A percentile compares a stretch with the other conserved stretches of the same genome.
phyloP scores from a whole-genome alignment of 1,140 invertebrate species.

The Lepidurus packardi region DNA sequence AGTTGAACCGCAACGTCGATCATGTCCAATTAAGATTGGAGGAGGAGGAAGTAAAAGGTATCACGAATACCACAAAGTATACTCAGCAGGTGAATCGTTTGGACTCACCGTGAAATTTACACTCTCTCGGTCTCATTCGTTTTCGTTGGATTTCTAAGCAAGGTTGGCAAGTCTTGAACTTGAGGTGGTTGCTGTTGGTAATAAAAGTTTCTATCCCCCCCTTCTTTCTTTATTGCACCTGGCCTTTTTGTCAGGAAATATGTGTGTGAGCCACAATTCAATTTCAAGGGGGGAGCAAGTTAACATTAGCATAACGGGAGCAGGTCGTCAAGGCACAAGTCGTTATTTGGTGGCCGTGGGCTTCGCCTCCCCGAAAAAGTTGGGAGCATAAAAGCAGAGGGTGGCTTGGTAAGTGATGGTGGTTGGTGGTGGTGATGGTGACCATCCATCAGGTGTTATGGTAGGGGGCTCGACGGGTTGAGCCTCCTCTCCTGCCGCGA shows the following conservation, averaged over 20 bases:
- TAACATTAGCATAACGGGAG: constrained; percentile 13
- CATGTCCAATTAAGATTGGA: constrained; percentile 10
- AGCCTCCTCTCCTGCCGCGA: constrained; percentile 11
- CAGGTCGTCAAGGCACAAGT: constrained; percentile 9
- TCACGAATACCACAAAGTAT: neutral
- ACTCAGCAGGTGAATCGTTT: constrained; percentile 1
- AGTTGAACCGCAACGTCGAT: neutral
- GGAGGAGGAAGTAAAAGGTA: neutral
- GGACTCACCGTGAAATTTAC: neutral
- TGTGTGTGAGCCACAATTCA: neutral
- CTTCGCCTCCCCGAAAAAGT: neutral
- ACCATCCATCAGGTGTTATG: constrained; percentile 21
- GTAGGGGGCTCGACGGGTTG: constrained; percentile 20
- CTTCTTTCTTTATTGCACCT: neutral
- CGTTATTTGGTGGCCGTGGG: neutral
- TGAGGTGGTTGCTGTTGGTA: neutral
- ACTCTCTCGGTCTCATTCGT: neutral
- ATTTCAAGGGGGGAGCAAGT: neutral
- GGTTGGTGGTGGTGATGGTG: constrained; percentile 13
- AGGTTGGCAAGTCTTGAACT: neutral
- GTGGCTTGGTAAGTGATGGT: constrained; percentile 18
- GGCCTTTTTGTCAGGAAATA: neutral
- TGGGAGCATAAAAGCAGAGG: constrained; percentile 11
- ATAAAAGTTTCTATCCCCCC: neutral
- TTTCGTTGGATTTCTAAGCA: no score